Conservation (phyloP, 2,797 vertebrate genomes). For the Sylvilagus floridanus region DNA sequence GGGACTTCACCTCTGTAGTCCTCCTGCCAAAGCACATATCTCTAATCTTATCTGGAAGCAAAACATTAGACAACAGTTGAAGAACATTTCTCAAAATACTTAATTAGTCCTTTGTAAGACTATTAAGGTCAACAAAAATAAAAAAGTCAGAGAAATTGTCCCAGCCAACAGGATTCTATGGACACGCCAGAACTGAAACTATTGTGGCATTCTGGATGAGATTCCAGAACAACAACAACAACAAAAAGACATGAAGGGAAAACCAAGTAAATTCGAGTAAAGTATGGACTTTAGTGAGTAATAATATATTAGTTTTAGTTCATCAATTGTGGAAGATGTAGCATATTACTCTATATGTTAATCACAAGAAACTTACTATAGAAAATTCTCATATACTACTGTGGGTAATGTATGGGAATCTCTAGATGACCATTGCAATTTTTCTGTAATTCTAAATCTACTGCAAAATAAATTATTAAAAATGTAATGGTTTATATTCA, state of each 20-base stretch:
- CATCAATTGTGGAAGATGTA: neutral
- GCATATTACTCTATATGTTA: neutral
- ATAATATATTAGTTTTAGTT: neutral
- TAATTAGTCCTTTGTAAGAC: neutral
- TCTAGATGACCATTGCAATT: neutral
- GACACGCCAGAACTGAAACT: neutral
- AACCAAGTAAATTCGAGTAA: neutral
- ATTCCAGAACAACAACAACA: neutral
- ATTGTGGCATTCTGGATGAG: neutral
- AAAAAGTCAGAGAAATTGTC: neutral
- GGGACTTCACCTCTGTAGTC: neutral
- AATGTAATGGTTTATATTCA: neutral
- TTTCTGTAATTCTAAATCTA: neutral
- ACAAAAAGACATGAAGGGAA: neutral
- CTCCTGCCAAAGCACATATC: neutral
- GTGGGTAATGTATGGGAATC: too few relatives aligned
- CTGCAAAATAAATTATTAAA: neutral
- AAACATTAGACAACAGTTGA: neutral
- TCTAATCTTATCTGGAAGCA: neutral
- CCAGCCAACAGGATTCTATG: neutral
- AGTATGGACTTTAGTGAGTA: neutral
- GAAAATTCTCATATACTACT: neutral
- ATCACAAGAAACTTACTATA: neutral
- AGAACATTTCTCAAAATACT: neutral
- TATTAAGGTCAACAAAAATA: neutral